Percentiles rank a stretch among this genome's conserved stretches.
Conservation (phyloP, 1,140 invertebrate genomes). For the Globodera rostochiensis region DNA sequence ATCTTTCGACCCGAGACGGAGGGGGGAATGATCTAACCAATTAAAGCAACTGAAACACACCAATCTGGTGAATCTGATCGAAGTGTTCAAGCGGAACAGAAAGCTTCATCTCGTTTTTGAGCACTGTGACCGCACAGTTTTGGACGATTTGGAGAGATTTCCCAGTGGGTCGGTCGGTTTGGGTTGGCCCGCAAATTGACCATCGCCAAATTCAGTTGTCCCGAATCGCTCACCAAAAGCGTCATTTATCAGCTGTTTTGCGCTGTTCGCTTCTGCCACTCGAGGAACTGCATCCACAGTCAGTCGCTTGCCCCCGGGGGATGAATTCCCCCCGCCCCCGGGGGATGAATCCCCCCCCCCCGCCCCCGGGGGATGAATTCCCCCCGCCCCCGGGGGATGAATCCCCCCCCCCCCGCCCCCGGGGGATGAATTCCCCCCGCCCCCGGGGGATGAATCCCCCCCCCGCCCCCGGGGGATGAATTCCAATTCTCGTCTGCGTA, state of each 20-base stretch:
- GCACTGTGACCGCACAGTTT: conserved; percentile 91
- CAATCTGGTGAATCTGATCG: conserved; percentile 92
- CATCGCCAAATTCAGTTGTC: conserved; percentile 72
- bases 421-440: background rate
- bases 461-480: background rate
- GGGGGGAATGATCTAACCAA: background rate
- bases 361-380: too few species aligned
- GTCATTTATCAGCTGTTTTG: conserved; percentile 93
- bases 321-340: background rate
- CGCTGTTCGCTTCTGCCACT: conserved; percentile 92
- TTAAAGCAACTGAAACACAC: conserved; percentile 94
- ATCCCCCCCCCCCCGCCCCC: background rate
- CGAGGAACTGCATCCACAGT: conserved; percentile 74
- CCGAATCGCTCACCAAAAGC: conserved; percentile 83
- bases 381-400: background rate
- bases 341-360: background rate
- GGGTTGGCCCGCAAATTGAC: conserved; percentile 29
- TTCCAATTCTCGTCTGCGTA: background rate
- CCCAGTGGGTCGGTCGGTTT: conserved; percentile 71
- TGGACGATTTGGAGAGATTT: conserved; percentile 92
- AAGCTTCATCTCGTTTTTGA: conserved; percentile 97
- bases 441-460: background rate
- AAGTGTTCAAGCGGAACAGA: conserved; percentile 93
- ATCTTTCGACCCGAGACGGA: too few species aligned
- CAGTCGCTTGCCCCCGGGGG: background rate